Evolutionary conservation across 2,888 invertebrate species (phyloP), one percentile per base, ranked within the genome.

Genomic region (Melanophora roralis): DNA sequence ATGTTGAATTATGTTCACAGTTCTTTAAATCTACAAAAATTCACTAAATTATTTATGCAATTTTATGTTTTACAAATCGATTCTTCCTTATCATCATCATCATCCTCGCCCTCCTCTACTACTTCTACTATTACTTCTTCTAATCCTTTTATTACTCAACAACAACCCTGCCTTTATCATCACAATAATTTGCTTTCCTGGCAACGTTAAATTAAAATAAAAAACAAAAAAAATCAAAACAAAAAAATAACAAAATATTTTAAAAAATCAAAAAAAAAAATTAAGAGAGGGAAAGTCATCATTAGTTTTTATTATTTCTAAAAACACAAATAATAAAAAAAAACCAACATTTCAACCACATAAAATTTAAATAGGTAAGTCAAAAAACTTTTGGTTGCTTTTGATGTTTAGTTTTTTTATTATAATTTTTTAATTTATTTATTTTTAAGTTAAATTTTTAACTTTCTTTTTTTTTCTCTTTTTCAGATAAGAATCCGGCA

Each of bases 1-100:
- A 84, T 85, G 86, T 83, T 87, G 85, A 84, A 83, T 85, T 76
- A 59, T 84, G 84, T 85, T 84, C 83, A 85, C 62, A 80, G 14
- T 57, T 74, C 80, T 49, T 73, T 76, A 57, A 80, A 80, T 76
- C 76, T 80, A 76, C 80, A 80, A 72, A 68, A 67, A 60, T 76
- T 80, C 57, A 80, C 80, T 53, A 80, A 80, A 76, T 80, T 80
- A 68, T 80, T 80, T 73, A 51, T 80, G 80, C 72, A 80, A 68
- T 80, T 80, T 68, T 76, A 80, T 73, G 76, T 80, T 80, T 80
- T 80, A 76, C 76, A 80, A 68, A 76, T 80, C 53, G 80, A 80
- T 59, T 80, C 80, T 55, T 76, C 79, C 55, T 76, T 53, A 49
- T 49, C 47, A 21, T 49, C 67, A 16, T 43, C 53, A 6, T 38